Base-by-base conservation (phyloP, 2,888 invertebrate genomes). In the Ischnus inquisitorius region DNA sequence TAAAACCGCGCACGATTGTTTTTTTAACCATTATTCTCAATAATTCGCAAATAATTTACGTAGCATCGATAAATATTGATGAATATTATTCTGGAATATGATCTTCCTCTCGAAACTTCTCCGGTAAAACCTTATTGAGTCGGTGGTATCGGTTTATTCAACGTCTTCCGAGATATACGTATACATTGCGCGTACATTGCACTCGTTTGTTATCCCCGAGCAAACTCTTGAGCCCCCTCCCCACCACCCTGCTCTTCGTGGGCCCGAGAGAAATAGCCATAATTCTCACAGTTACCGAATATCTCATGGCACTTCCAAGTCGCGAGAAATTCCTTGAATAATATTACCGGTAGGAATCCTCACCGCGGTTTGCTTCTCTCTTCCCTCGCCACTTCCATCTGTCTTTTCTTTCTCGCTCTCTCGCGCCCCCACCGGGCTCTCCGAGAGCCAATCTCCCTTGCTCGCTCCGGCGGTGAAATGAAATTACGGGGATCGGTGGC, bases 401-500 rank as follows among this genome's bases (percentile, higher is more conserved):
- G 10, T 19, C 72, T 74, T 48, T 74, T 68, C 77, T 14, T 51
- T 64, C 64, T n/a, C 67, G 43, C 46, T 16, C 25, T 46, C 60
- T 43, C 60, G 39, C 79, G 25, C 54, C 69, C 57, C 22, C 22
- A 22, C 43, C 22, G 54, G 54, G 10, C 22, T 54, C 69, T 69
- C 65, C 79, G 74, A 80, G 60, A 68, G 39, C 12, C 75, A 71
- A 57, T 79, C 34, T 71, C 54, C 64, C 43, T 34, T 34, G 39
- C 48, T 41, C n/a, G 28, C 51, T 39, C 8, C 14, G 10, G n/a
- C 60, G 85, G 84, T 85, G 79, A 83, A 87, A 89, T 88, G 90
- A 91, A 92, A 92, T 93, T 92, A 92, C 92, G 91, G 92, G 92
- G 92, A 93, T 92, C 77, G 72, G 77, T 91, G 91, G 91, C 91